Conservation (phyloP, 2,888 invertebrate genomes). For the Drosophila kambysellisi region DNA sequence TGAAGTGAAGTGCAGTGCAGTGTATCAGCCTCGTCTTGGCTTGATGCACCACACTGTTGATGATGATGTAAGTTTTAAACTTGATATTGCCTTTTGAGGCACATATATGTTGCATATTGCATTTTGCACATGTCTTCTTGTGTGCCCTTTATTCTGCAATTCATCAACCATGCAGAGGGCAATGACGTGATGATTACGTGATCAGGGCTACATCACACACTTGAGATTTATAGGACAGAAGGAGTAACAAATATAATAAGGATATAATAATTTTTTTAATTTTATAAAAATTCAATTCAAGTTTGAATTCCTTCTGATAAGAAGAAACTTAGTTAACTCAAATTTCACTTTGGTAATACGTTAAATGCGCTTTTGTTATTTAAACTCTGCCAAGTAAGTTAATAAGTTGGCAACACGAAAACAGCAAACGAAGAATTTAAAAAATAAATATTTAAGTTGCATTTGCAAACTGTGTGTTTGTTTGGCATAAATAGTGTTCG, state of each 20-base stretch:
- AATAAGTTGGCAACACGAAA: not conserved
- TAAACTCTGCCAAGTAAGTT: not conserved
- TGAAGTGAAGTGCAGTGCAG: conserved; percentile 12
- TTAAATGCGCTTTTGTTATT: not conserved
- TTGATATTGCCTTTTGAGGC: conserved; percentile 75
- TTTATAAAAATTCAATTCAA: not conserved
- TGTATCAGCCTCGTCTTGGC: conserved; percentile 8
- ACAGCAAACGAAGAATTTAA: not conserved
- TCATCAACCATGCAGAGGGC: conserved; percentile 8
- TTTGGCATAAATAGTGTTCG: not conserved
- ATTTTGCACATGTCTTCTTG: conserved; percentile 30
- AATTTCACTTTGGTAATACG: not conserved
- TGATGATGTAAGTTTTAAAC: conserved; percentile 75
- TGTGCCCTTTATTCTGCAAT: conserved; percentile 46
- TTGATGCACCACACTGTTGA: conserved; percentile 32
- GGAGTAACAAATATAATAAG: not conserved
- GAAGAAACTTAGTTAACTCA: not conserved
- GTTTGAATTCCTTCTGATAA: not conserved
- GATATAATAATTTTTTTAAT: not conserved
- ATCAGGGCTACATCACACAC: conserved; percentile 3
- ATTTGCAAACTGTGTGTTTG: not conserved
- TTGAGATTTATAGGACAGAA: not conserved
- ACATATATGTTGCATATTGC: conserved; percentile 27
- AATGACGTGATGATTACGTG: conserved; percentile 22
- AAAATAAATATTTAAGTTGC: conserved; percentile 1